A percentile compares a stretch with the other conserved stretches of the same genome.
phyloP scores from a whole-genome alignment of 2,888 invertebrate genomes.

The Acanthoscelides obtectus region DNA sequence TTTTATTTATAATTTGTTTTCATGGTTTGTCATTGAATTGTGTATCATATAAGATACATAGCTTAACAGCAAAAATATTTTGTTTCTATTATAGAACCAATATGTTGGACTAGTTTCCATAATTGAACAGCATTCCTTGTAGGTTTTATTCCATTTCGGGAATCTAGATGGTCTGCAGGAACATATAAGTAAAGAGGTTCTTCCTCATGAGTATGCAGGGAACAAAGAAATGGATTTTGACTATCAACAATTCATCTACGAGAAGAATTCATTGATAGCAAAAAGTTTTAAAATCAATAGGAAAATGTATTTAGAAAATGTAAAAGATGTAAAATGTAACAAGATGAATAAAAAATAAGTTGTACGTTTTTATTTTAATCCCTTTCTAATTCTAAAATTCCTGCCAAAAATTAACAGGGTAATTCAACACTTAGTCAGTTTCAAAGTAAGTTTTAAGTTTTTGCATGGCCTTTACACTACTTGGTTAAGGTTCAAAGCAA shows the following conservation, averaged over 20 bases:
- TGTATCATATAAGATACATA: no score
- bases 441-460: no score
- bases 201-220: constrained; percentile 61
- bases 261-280: constrained; percentile 28
- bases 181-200: constrained; percentile 47
- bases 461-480: no score
- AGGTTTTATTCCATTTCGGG: constrained; percentile 53
- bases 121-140: not conserved
- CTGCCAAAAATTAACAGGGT: no score
- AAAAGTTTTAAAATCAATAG: constrained; percentile 28
- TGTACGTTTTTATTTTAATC: no score
- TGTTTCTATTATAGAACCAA: no score
- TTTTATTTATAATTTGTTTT: no score
- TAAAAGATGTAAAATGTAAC: constrained; percentile 1
- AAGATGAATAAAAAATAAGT: not conserved
- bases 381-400: no score
- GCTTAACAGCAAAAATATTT: no score
- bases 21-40: no score
- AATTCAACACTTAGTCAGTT: no score
- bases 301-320: constrained; percentile 62
- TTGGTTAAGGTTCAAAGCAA: no score
- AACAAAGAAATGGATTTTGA: constrained; percentile 31
- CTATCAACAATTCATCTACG: constrained; percentile 27
- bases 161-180: constrained; percentile 51
- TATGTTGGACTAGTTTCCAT: not conserved